Base-by-base conservation (phyloP, 1,140 invertebrate species). In the Kradibia gibbosae region DNA sequence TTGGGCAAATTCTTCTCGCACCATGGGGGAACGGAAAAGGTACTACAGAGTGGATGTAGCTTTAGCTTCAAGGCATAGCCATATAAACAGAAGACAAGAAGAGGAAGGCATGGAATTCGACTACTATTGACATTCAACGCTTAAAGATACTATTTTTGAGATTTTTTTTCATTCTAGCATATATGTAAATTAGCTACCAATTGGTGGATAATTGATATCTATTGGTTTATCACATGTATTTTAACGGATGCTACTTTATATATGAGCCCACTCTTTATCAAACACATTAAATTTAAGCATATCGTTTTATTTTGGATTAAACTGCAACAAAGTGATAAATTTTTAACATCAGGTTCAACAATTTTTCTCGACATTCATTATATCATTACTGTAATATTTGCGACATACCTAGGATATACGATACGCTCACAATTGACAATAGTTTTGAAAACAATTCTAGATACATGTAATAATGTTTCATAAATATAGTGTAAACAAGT, bases 281-380 rank as follows among this genome's bases (percentile, higher is more conserved):
- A 67, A 39, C 62, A 39, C 34, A n/a, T n/a, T 5, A 15, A 22
- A 1, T 17, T 11, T 10, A 67, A 60, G 25, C 53, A n/a, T n/a
- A 55, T 25, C 22, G 53, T 55, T 55, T 53, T n/a, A 55, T 55
- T 55, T n/a, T 11, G 25, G n/a, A 28, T 11, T 3, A 20, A 5
- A n/a, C 53, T n/a, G 39, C 36, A 25, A 45, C 36, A n/a, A 71
- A 67, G 74, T 81, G 75, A 81, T 75, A 75, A 74, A 81, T 81
- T 81, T 57, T 34, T 45, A n/a, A 4, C 48, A n/a, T 25, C 5
- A 42, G 57, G 31, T 60, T 67, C 75, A 81, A 81, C 79, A 72
- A 34, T 81, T 70, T 25, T 11, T 11, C 45, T 67, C 34, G 70
- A 73, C 78, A 28, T 1, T 78, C 28, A 50, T 74, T 20, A 81